Base-by-base conservation (phyloP, 53 echinoderm and acorn worm genomes). In the Hippasteria phrygiana region DNA sequence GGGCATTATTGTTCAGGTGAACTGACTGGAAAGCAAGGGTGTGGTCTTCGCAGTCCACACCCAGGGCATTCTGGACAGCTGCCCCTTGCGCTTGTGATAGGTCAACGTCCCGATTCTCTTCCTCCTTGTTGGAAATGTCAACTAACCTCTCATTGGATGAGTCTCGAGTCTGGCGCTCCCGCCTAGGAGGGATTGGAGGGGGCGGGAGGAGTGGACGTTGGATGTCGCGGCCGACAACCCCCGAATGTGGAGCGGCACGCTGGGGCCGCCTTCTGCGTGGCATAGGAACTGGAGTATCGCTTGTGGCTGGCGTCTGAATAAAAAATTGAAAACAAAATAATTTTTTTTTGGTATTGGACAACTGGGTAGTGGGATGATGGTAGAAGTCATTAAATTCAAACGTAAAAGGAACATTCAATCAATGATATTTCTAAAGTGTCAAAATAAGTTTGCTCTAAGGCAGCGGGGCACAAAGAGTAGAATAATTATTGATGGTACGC, bases 1-100 rank as follows among this genome's bases (percentile, higher is more conserved):
- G 70, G 69, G 85, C 85, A 27, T 71, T 85, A 35, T 85, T 85
- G 85, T 85, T 85, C 4, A 37, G 0, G 26, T 85, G 85, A 24
- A 85, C 85, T 1, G 85, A 85, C 20, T 53, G 85, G 53, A 85
- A 85, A 7, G 70, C 36, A 14, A 85, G 45, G 50, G 71, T 70
- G 53, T 85, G 69, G 22, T 85, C 85, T 36, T 85, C 85, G 38
- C 85, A 85, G 36, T 85, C 85, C 35, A 54, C 70, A 13, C 85
- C 85, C 70, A 71, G 34, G 2, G 85, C 69, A 31, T 71, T 70
- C 50, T 85, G 85, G 16, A 85, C 27, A 10, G 85, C 69, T 4
- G 36, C 10, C 13, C 85, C 71, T 13, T 50, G 50, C 10, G 6
- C 37, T 4, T 45, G 70, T 0, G 67, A 67, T 8, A 48, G 67